phyloP scores from a whole-genome alignment of 1,140 invertebrate species.

The Ceratina calcarata region DNA sequence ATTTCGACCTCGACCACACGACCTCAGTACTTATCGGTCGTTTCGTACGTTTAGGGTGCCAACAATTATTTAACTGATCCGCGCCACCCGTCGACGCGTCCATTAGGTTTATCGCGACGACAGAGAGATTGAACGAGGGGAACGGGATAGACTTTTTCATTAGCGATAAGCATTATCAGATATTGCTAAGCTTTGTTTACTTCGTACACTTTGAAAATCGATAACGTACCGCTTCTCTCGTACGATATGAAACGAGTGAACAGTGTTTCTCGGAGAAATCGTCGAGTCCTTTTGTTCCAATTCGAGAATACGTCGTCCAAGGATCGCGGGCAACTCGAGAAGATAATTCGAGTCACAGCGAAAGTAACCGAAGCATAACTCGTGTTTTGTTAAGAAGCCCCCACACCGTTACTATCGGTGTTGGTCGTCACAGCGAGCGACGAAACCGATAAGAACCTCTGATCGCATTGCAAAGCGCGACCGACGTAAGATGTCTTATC shows the following conservation, averaged over 20 bases:
- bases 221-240: neutral
- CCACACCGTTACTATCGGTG: neutral
- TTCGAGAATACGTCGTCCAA: too few relatives aligned
- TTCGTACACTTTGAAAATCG: neutral
- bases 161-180: conserved; percentile 22
- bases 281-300: neutral
- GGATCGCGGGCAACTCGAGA: neutral
- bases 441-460: neutral
- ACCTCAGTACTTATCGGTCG: too few relatives aligned
- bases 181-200: neutral
- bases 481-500: neutral
- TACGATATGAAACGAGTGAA: neutral
- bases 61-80: neutral
- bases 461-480: neutral
- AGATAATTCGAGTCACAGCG: neutral
- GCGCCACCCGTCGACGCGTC: neutral
- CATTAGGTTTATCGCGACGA: neutral
- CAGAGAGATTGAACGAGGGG: neutral
- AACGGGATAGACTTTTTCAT: neutral
- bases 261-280: neutral
- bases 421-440: neutral
- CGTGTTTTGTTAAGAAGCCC: neutral
- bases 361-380: neutral
- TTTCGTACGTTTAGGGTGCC: too few relatives aligned
- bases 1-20: conserved; percentile 20